phyloP scores from a whole-genome alignment of 1,140 invertebrate species.

The Trissolcus basalis region DNA sequence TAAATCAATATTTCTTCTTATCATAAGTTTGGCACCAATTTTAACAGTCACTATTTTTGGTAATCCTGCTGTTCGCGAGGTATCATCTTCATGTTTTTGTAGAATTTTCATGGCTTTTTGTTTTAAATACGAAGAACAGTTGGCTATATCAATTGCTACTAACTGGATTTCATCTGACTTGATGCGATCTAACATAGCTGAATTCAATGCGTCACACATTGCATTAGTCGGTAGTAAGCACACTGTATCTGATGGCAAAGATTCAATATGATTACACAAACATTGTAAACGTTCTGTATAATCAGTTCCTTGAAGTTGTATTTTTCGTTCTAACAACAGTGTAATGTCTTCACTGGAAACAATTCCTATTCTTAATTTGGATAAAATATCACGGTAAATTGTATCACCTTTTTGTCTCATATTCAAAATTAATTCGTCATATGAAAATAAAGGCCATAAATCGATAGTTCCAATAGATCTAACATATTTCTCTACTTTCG shows the following conservation, averaged over 20 bases:
- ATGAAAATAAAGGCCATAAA: constrained; percentile 6
- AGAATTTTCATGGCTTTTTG: constrained; percentile 43
- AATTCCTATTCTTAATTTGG: constrained; percentile 33
- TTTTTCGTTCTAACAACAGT: constrained; percentile 38
- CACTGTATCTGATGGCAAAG: constrained; percentile 45
- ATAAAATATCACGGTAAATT: constrained; percentile 29
- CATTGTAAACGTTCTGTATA: constrained; percentile 38
- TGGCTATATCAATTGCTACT: constrained; percentile 45
- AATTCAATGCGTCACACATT: constrained; percentile 54
- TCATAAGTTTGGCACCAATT: constrained; percentile 57
- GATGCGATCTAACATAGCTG: constrained; percentile 53
- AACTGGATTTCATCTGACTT: constrained; percentile 55
- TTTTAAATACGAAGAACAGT: constrained; percentile 37
- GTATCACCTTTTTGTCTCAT: constrained; percentile 31
- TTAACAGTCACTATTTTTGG: constrained; percentile 29
- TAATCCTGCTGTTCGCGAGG: constrained; percentile 22
- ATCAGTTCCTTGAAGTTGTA: constrained; percentile 37
- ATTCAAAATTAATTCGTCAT: constrained; percentile 40
- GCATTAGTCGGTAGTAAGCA: constrained; percentile 53
- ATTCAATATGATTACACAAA: constrained; percentile 55
- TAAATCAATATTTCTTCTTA: constrained; percentile 62
- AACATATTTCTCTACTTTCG: not conserved
- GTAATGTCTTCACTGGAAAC: constrained; percentile 48
- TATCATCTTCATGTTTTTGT: constrained; percentile 33
- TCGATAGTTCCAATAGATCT: not conserved